phyloP scores from a whole-genome alignment of 2,888 invertebrate species.

The Chorisops tibialis region DNA sequence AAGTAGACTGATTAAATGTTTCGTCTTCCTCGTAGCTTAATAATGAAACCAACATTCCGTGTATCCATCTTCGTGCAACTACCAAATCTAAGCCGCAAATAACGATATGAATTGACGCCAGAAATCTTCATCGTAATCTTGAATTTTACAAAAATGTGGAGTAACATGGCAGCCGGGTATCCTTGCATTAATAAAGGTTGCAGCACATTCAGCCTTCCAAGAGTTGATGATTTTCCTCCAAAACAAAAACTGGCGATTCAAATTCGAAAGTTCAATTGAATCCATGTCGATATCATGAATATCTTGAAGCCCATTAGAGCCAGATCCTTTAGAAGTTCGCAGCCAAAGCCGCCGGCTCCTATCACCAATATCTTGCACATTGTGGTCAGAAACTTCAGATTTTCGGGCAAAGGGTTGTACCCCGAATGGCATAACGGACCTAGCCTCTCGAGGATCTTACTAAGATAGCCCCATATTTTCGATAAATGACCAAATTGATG shows the following conservation, averaged over 20 bases:
- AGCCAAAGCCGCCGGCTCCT: constrained; percentile 97
- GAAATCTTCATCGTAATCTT: constrained; percentile 87
- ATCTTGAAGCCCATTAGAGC: constrained; percentile 92
- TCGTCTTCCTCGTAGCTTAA: constrained; percentile 76
- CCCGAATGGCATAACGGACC: constrained; percentile 93
- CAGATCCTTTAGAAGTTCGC: constrained; percentile 94
- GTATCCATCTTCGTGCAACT: constrained; percentile 95
- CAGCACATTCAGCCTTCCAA: constrained; percentile 94
- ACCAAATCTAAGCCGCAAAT: constrained; percentile 98
- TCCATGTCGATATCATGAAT: constrained; percentile 99
- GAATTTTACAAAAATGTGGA: constrained; percentile 88
- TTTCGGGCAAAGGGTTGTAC: constrained; percentile 83
- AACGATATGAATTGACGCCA: constrained; percentile 87
- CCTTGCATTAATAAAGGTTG: constrained; percentile 84
- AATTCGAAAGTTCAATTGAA: constrained; percentile 95
- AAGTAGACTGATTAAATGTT: constrained; percentile 65
- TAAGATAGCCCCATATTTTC: constrained; percentile 77
- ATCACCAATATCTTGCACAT: constrained; percentile 84
- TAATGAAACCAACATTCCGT: constrained; percentile 83
- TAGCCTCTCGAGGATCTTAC: constrained; percentile 81
- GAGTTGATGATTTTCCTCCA: constrained; percentile 89
- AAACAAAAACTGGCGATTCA: constrained; percentile 97
- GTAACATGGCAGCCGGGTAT: constrained; percentile 84
- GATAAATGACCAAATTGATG: constrained; percentile 34
- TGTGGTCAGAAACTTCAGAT: constrained; percentile 77